These are phyloP conservation scores for Athetis lepigone DNA, from an alignment of 2,888 invertebrate genomes.

Conservation along the genomic window DNA sequence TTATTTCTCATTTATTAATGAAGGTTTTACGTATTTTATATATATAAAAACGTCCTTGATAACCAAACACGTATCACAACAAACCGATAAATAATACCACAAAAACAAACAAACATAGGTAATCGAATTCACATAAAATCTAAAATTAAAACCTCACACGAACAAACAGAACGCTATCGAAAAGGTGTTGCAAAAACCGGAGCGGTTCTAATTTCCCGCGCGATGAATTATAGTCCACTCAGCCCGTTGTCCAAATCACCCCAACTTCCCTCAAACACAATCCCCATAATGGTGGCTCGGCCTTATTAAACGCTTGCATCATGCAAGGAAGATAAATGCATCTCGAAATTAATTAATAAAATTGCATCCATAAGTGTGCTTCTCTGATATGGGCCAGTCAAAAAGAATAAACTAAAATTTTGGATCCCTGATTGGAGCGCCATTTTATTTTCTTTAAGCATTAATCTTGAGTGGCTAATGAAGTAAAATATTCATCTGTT, in stretches of 20 bases:
- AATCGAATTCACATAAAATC: slow-evolving; percentile 24
- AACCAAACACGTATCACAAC: not conserved
- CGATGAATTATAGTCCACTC: slow-evolving; percentile 70
- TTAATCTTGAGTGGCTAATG: slow-evolving; percentile 62
- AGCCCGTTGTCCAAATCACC: slow-evolving; percentile 68
- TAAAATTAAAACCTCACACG: slow-evolving; percentile 38
- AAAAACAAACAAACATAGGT: slow-evolving; percentile 12
- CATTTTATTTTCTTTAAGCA: slow-evolving; percentile 61
- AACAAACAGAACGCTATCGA: slow-evolving; percentile 32
- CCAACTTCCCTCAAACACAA: slow-evolving; percentile 77
- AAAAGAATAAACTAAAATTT: slow-evolving; percentile 68
- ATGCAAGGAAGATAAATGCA: slow-evolving; percentile 86
- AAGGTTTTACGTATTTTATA: no score
- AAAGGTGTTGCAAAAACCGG: slow-evolving; percentile 58
- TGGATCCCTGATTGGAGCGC: slow-evolving; percentile 72
- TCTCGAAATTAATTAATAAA: slow-evolving; percentile 88
- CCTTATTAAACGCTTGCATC: slow-evolving; percentile 85
- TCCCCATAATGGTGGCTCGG: slow-evolving; percentile 76
- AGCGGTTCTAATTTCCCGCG: slow-evolving; percentile 54
- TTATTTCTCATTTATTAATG: no score
- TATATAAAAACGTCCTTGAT: not conserved
- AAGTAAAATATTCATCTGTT: slow-evolving; percentile 64
- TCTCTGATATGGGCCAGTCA: slow-evolving; percentile 62
- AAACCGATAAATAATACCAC: slow-evolving; percentile 15
- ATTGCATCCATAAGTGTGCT: slow-evolving; percentile 81